phyloP scores from a whole-genome alignment of 1,140 invertebrate genomes.

The Brachionus rotundiformis region DNA sequence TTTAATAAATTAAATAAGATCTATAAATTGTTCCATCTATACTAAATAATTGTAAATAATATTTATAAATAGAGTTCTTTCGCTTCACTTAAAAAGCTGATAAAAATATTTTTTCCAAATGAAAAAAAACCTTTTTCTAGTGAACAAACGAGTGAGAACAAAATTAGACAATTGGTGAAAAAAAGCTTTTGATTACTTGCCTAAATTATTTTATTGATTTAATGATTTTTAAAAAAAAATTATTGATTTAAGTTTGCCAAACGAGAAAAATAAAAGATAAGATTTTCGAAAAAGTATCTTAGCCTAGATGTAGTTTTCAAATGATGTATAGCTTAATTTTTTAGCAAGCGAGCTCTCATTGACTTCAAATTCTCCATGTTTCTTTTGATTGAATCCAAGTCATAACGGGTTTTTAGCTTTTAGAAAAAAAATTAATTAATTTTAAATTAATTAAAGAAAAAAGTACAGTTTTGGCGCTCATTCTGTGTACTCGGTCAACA shows the following conservation, averaged over 20 bases:
- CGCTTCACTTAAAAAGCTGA: background rate
- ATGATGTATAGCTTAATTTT: background rate
- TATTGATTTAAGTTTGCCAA: background rate
- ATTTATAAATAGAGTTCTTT: slow-evolving; percentile 8
- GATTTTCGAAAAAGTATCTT: background rate
- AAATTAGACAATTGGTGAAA: background rate
- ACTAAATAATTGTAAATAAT: background rate
- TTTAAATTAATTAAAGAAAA: background rate
- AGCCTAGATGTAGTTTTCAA: background rate
- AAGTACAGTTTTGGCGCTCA: slow-evolving; percentile 48
- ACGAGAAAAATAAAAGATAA: slow-evolving; percentile 10
- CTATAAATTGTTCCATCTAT: slow-evolving; percentile 14
- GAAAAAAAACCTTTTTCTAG: background rate
- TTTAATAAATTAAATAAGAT: background rate
- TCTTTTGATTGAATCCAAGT: slow-evolving; percentile 47
- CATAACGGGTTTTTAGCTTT: slow-evolving; percentile 52
- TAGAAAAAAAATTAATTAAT: background rate
- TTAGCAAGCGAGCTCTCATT: slow-evolving; percentile 46
- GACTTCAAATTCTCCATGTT: slow-evolving; percentile 50
- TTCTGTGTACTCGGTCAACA: slow-evolving; percentile 38
- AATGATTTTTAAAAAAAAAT: background rate
- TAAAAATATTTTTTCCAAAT: background rate
- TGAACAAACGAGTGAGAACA: background rate
- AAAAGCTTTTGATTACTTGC: slow-evolving; percentile 19
- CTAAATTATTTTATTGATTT: slow-evolving; percentile 17